Evolutionary conservation across 2,888 invertebrate genomes (phyloP), one percentile per base, ranked within the genome.

Genomic region (Eumerus sabulonum): DNA sequence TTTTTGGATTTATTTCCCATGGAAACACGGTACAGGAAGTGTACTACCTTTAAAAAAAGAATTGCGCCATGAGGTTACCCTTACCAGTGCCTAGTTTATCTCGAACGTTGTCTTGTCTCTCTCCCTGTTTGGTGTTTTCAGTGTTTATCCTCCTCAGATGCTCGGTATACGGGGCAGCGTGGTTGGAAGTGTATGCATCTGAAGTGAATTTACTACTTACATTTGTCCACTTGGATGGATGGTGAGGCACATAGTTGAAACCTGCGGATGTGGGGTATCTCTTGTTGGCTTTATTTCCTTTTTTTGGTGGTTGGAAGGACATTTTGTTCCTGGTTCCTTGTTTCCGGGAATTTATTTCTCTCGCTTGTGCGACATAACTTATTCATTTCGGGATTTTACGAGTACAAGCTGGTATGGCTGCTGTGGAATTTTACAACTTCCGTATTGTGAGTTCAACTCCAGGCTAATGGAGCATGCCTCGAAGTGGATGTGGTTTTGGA

Each of bases 311-410:
- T 9, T 40, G 36, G 9, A 19, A n/a, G 27, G 35, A 42, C 11
- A 45, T 60, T 17, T 42, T 19, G 48, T 36, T 64, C 51, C 38
- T 47, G 63, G 53, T 64, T 76, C 60, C 64, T 54, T 66, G 59
- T 54, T 53, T 48, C 53, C 14, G 14, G 42, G 13, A 51, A 66
- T 76, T 70, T 60, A 70, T 76, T 64, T 70, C 42, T 16, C 47
- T 18, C 42, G 14, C 42, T 56, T 62, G 66, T 54, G 60, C 71
- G 56, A 51, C 66, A 76, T 66, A 57, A 76, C 14, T 66, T 76
- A 76, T 76, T 76, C 71, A 71, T 71, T 54, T 71, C 45, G 50
- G 56, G 18, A 45, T 74, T 74, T 74, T 74, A 57, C 51, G 67
- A 57, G 14, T 35, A 4, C 36, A 5, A 53, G 44, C 19, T 16